Base-by-base conservation (phyloP, 2,888 invertebrate species). In the Sipunculus nudus region DNA sequence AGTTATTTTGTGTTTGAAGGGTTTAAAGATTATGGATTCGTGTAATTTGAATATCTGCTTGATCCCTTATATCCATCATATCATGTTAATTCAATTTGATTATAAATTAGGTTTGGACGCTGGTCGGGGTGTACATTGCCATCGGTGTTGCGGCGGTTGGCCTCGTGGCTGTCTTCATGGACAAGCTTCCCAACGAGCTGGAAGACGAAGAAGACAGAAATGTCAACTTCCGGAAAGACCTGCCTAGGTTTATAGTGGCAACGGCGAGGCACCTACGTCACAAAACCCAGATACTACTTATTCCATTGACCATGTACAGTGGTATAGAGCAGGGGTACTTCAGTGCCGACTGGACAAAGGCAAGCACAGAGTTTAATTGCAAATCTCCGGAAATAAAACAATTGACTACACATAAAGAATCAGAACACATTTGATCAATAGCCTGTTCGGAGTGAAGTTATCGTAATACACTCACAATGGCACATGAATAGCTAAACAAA, bases 91-190 rank as follows among this genome's bases (percentile, higher is more conserved):
- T n/a, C n/a, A n/a, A n/a, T n/a, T n/a, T n/a, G n/a, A n/a, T n/a
- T n/a, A n/a, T n/a, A n/a, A n/a, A n/a, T n/a, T 25, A 67, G 67
- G 56, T 67, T 16, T 69, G 69, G 69, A 67, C 63, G 13, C 61
- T 69, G 69, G 53, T 69, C 31, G 67, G 67, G 0, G 43, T 69
- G 19, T 69, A 63, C 49, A 62, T 69, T 6, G 67, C 26, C 28
- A 57, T 67, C 10, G 69, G 65, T 1, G n/a, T 53, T 10, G 28
- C 41, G 10, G 96, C 96, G 2, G 92, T 94, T 2, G 86, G 92
- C 63, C 90, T 96, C 80, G 91, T 97, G 55, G 91, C 92, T 3
- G 80, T 94, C 35, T 89, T 96, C 66, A 90, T 98, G 52, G 96
- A 97, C 86, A 70, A 69, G 2, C 50, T 69, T 3, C 69, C 66